Evolutionary conservation across 2,888 invertebrate genomes (phyloP).

Genomic region (Mycalesis mineus): DNA sequence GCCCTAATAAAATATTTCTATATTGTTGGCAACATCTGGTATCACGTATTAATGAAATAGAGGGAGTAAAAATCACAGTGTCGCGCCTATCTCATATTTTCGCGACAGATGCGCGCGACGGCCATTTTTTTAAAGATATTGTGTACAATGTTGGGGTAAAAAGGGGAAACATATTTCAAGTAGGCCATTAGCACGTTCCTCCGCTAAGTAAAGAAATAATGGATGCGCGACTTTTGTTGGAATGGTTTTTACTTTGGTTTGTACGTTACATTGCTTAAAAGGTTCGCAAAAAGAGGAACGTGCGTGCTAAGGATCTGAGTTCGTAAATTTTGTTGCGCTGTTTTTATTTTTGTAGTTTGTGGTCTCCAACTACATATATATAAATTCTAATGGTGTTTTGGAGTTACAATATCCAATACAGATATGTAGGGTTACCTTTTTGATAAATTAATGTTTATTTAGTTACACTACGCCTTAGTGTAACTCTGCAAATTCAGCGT

Average conservation of each 20-base stretch:
- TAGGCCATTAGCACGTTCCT: slow-evolving; percentile 34
- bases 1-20: slow-evolving; percentile 2
- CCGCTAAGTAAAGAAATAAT: slow-evolving; percentile 19
- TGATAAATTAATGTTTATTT: too few relatives aligned
- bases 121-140: slow-evolving; percentile 26
- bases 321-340: not conserved
- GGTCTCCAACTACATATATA: too few relatives aligned
- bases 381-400: too few relatives aligned
- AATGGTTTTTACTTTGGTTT: slow-evolving; percentile 14
- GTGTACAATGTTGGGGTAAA: slow-evolving; percentile 21
- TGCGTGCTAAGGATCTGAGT: not conserved
- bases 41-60: slow-evolving; percentile 20
- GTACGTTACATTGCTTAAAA: slow-evolving; percentile 5
- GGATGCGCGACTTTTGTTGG: slow-evolving; percentile 15
- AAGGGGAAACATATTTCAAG: slow-evolving; percentile 33
- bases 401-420: too few relatives aligned
- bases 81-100: slow-evolving; percentile 29
- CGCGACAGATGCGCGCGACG: slow-evolving; percentile 32
- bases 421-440: too few relatives aligned
- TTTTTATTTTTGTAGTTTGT: not conserved
- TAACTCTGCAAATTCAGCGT: too few relatives aligned
- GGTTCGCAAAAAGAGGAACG: slow-evolving; percentile 5
- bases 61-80: slow-evolving; percentile 21
- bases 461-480: too few relatives aligned
- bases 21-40: slow-evolving; percentile 19